Evolutionary conservation across 2,888 invertebrate species (phyloP).

Genomic region (Dioctria rufipes): DNA sequence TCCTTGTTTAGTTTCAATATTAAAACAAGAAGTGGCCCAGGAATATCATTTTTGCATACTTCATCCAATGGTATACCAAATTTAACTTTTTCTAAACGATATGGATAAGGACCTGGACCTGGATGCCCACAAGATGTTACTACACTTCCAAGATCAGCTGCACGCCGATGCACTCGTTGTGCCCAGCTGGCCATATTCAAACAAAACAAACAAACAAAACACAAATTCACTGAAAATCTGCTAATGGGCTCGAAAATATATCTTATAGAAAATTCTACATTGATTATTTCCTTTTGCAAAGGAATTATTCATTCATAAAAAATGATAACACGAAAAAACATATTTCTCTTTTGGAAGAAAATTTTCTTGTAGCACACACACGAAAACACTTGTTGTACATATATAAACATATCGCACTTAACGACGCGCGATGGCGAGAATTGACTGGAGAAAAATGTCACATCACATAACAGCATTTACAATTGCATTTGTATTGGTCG

Average conservation of each 20-base stretch:
- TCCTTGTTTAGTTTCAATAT: constrained; percentile 95
- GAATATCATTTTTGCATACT: constrained; percentile 96
- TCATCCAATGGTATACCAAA: constrained; percentile 93
- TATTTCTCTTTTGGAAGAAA: constrained; percentile 33
- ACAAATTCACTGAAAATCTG: constrained; percentile 3
- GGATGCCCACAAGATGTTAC: constrained; percentile 94
- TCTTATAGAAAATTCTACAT: not conserved
- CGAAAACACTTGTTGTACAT: constrained; percentile 31
- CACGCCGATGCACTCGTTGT: constrained; percentile 91
- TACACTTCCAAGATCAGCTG: constrained; percentile 91
- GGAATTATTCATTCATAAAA: constrained; percentile 16
- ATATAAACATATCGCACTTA: constrained; percentile 12
- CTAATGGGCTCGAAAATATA: not conserved
- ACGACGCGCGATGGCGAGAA: constrained; percentile 15
- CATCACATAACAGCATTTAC: not conserved
- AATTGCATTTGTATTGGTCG: constrained; percentile 2
- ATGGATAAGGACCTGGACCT: constrained; percentile 83
- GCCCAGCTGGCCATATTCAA: constrained; percentile 89
- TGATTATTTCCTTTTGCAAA: constrained; percentile 1
- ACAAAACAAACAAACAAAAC: constrained; percentile 21
- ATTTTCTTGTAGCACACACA: constrained; percentile 32
- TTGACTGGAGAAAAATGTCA: constrained; percentile 43
- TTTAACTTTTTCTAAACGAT: constrained; percentile 92
- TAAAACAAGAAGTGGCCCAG: constrained; percentile 91
- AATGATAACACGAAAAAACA: constrained; percentile 27